Conservation (phyloP, 2,797 vertebrate species). For the Pangasius larnaudii region DNA sequence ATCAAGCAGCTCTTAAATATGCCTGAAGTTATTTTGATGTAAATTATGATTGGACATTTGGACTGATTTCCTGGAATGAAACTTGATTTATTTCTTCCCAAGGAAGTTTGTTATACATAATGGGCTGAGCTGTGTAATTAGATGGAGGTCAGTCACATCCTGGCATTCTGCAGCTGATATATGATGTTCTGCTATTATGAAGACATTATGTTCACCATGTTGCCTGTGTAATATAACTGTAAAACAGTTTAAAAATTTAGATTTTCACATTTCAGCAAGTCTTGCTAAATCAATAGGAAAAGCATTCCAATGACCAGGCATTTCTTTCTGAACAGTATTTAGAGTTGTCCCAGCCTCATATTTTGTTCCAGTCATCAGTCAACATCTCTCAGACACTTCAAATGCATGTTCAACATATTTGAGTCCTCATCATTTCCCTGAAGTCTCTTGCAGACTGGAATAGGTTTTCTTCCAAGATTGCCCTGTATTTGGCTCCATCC, state of each 20-base stretch:
- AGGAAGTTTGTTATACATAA: conserved; percentile 32
- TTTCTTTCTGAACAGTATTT: background rate
- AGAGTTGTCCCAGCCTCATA: background rate
- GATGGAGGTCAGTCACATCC: conserved; percentile 35
- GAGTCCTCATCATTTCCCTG: background rate
- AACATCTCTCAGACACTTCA: background rate
- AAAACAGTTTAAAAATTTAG: background rate
- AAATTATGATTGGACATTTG: conserved; percentile 46
- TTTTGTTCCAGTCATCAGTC: background rate
- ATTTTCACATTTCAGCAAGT: background rate
- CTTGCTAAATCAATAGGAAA: background rate
- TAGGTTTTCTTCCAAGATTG: background rate
- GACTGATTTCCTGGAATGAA: conserved; percentile 14
- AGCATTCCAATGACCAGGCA: background rate
- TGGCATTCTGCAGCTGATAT: conserved; percentile 27
- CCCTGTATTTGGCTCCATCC: background rate
- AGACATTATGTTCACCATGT: background rate
- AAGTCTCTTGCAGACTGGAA: background rate
- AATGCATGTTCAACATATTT: background rate
- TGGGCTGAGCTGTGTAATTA: conserved; percentile 23
- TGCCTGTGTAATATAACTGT: background rate
- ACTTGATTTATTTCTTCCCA: conserved; percentile 32
- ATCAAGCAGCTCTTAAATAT: conserved; percentile 25
- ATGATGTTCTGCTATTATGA: background rate
- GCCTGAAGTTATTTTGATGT: conserved; percentile 38